Conservation (phyloP, 92 coral and sea anemone genomes). For the Siderastrea siderea region DNA sequence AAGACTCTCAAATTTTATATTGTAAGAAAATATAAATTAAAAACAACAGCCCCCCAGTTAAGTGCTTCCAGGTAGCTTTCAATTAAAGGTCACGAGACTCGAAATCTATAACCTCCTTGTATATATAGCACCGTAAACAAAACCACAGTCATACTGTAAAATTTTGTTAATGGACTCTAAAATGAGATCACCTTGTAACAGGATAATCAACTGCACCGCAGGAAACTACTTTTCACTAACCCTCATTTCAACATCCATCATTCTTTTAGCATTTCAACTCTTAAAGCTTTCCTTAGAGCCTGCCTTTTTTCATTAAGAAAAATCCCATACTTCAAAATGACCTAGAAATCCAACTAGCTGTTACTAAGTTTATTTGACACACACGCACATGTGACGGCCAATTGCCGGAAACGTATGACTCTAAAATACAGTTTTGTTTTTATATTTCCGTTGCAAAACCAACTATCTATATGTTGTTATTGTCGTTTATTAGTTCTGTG, state of each 20-base stretch:
- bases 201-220: neutral
- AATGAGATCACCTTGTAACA: neutral
- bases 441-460: neutral
- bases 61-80: neutral
- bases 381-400: neutral
- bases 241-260: neutral
- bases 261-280: no score
- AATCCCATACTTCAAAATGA: no score
- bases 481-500: neutral
- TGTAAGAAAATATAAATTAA: no score
- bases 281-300: no score
- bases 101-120: no score
- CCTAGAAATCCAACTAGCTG: no score
- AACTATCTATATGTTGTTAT: neutral
- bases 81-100: no score
- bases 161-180: neutral
- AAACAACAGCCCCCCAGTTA: neutral
- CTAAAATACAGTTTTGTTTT: neutral
- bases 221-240: neutral
- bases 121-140: no score
- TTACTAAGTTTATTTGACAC: no score
- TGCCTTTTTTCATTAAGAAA: no score
- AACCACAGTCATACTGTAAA: neutral
- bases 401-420: neutral
- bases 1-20: no score